These are phyloP conservation scores for Sterna hirundo DNA, from an alignment of 2,113 vertebrate species.

Conservation along the genomic window DNA sequence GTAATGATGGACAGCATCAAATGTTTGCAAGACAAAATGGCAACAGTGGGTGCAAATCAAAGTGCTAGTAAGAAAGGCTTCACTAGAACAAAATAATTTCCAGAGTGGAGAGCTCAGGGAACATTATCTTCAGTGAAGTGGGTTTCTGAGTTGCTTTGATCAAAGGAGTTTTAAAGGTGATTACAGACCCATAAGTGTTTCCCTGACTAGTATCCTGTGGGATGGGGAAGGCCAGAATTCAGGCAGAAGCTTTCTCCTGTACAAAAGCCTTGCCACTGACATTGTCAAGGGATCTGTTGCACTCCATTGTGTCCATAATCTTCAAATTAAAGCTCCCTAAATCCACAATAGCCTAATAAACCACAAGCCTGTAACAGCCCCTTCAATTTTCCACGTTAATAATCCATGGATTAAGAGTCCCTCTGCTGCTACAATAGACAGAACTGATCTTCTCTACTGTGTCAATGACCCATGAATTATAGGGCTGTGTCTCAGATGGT, in stretches of 20 bases:
- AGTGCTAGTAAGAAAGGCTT: not conserved
- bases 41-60: not conserved
- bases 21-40: not conserved
- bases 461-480: slow-evolving; percentile 49
- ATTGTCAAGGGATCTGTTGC: slow-evolving; percentile 48
- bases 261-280: slow-evolving; percentile 43
- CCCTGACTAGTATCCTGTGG: slow-evolving; percentile 26
- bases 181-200: slow-evolving; percentile 20
- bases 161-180: slow-evolving; percentile 35
- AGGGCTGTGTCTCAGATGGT: slow-evolving; percentile 53
- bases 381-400: slow-evolving; percentile 58
- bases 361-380: slow-evolving; percentile 56
- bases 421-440: slow-evolving; percentile 43
- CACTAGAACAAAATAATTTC: slow-evolving; percentile 1
- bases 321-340: slow-evolving; percentile 59
- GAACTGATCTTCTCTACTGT: slow-evolving; percentile 28
- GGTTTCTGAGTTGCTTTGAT: slow-evolving; percentile 21
- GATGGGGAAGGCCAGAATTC: slow-evolving; percentile 27
- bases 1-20: not conserved
- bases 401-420: slow-evolving; percentile 53
- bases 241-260: slow-evolving; percentile 20
- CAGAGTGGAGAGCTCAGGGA: not conserved
- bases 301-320: slow-evolving; percentile 21
- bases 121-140: not conserved
- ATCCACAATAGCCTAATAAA: slow-evolving; percentile 60